These are phyloP conservation scores for Drepana falcataria DNA, from an alignment of 2,888 invertebrate genomes.

Conservation along the genomic window DNA sequence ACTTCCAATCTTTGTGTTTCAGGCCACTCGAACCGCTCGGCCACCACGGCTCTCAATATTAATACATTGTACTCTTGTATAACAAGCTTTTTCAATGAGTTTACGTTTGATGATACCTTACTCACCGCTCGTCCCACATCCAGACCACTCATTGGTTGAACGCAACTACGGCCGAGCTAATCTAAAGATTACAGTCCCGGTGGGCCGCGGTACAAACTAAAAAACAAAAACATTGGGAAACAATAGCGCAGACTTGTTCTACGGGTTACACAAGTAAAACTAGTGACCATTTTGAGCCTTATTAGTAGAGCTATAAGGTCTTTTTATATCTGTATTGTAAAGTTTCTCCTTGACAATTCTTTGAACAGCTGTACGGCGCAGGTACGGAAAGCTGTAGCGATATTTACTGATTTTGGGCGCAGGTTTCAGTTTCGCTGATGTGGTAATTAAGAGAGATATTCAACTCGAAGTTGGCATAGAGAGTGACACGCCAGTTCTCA, in stretches of 20 bases:
- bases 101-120: no score
- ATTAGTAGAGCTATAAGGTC: background rate
- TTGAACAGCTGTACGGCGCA: background rate
- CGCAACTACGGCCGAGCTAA: constrained; percentile 1
- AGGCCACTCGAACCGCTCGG: no score
- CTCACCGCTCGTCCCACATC: background rate
- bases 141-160: constrained; percentile 1
- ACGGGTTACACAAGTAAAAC: background rate
- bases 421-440: no score
- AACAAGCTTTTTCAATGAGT: no score
- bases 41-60: no score
- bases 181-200: constrained; percentile 38
- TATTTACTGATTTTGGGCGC: background rate
- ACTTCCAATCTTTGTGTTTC: no score
- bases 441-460: no score
- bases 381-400: background rate
- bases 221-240: constrained; percentile 25
- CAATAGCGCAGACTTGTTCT: constrained; percentile 12
- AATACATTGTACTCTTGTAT: no score
- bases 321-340: background rate
- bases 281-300: background rate
- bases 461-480: no score
- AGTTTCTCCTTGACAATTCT: background rate
- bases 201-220: constrained; percentile 32
- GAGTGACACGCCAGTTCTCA: no score